These are phyloP conservation scores for Mercenaria mercenaria DNA, from an alignment of 1,140 invertebrate genomes.

Conservation along the genomic window DNA sequence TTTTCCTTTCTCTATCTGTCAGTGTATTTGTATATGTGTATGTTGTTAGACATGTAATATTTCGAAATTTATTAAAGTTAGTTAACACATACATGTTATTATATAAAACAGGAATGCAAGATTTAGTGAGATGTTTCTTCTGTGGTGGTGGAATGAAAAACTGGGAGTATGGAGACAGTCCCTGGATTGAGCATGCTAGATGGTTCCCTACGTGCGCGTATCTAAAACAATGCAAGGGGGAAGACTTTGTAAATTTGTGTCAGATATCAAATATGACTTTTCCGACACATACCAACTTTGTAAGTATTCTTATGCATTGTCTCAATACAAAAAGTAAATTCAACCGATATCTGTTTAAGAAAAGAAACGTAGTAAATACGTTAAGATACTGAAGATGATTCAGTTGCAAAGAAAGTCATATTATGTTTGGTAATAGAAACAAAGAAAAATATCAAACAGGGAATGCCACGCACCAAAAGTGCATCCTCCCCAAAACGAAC, in stretches of 20 bases:
- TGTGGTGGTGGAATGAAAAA: constrained; percentile 71
- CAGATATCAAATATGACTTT: not conserved
- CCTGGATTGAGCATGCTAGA: constrained; percentile 74
- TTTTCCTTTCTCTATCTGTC: no score
- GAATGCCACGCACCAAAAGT: no score
- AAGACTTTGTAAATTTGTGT: constrained; percentile 87
- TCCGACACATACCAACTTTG: not conserved
- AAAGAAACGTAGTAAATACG: not conserved
- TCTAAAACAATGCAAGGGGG: constrained; percentile 91
- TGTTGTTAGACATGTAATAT: no score
- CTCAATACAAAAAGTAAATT: no score
- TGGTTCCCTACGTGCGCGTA: constrained; percentile 87
- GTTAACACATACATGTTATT: no score
- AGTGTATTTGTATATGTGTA: no score
- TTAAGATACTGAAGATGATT: no score
- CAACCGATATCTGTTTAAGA: no score
- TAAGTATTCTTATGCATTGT: not conserved
- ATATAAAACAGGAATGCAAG: constrained; percentile 88
- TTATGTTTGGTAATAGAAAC: not conserved
- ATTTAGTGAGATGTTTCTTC: constrained; percentile 91
- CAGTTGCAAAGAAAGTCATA: no score
- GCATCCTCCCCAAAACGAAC: no score
- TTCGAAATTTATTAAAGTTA: no score
- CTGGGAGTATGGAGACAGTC: constrained; percentile 73
- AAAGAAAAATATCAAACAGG: not conserved